Evolutionary conservation across 2,888 invertebrate species (phyloP), one percentile per base, ranked within the genome.

Genomic region (Thymelicus lineola): DNA sequence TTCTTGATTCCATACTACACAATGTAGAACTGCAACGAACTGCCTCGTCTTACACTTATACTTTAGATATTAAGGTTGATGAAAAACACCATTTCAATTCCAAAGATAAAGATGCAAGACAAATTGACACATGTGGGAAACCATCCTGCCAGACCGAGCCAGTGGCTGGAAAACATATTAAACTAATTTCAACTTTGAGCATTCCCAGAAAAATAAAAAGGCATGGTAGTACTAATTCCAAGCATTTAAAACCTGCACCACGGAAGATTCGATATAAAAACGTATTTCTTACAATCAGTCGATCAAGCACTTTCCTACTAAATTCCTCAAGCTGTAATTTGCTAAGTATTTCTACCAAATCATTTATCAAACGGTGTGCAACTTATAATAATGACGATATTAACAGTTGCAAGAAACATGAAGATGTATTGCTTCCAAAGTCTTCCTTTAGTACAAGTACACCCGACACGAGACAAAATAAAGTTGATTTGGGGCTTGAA

Each of bases 171-270:
- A 88, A 81, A 72, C 78, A 83, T 71, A 69, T 82, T 3, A 85
- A 78, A 79, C 76, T 90, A 6, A 83, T 91, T 70, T 91, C 93
- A 9, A 90, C 91, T 0, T 75, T 91, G 17, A 93, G 89, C 62
- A 83, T 92, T 28, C 93, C 92, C 9, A 86, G 85, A 76, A 84
- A 83, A 71, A 75, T 84, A 17, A 76, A 82, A 35, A 76, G 76
- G 36, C 45, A 55, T 1, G 45, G 6, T 3, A 70, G 66, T 7
- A 45, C 72, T 62, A 71, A 74, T n/a, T 38, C 42, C 12, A 38
- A 60, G 28, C 38, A 42, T 7, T 1, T 36, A 0, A 67, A 45
- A 50, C 71, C 74, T 45, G 79, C 76, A 72, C 67, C 76, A 12
- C 80, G 77, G 38, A 83, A 77, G 66, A 69, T 70, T 2, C 79